A percentile compares a stretch with the other conserved stretches of the same genome.
These are phyloP conservation scores for Caenorhabditis uteleia DNA, from an alignment of 2,888 invertebrate genomes.

Conservation along the genomic window DNA sequence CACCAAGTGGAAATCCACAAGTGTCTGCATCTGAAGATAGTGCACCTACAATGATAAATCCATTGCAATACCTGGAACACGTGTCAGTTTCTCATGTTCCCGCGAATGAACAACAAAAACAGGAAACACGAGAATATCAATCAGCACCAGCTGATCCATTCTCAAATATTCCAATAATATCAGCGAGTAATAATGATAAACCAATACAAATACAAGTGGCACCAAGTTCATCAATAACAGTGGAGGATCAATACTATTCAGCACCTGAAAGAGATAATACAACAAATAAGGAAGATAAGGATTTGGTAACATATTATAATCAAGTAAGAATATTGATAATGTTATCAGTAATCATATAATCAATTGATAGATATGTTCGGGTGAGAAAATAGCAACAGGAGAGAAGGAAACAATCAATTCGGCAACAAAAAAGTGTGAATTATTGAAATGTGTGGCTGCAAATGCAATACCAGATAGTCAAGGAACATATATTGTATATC, in stretches of 20 bases:
- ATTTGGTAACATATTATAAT: constrained; percentile 34
- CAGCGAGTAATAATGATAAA: neutral
- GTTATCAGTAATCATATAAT: no score
- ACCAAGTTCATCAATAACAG: constrained; percentile 22
- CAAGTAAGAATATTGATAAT: no score
- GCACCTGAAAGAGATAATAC: constrained; percentile 20
- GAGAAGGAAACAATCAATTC: constrained; percentile 36
- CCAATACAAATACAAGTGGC: constrained; percentile 16
- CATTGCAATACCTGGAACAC: constrained; percentile 31
- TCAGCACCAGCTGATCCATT: neutral
- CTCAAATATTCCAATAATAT: no score
- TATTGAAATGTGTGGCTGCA: constrained; percentile 34
- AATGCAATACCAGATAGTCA: constrained; percentile 30
- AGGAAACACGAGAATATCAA: neutral
- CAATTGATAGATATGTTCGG: no score
- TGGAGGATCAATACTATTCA: constrained; percentile 31
- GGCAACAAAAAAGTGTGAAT: constrained; percentile 27
- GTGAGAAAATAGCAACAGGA: constrained; percentile 27
- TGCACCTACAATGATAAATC: constrained; percentile 6
- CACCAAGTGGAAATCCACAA: constrained; percentile 8
- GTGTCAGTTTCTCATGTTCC: constrained; percentile 31
- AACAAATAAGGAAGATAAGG: neutral
- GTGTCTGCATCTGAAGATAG: constrained; percentile 1
- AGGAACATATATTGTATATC: constrained; percentile 26
- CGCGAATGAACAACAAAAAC: constrained; percentile 16